Evolutionary conservation across 35 echinoderm and acorn worm species (phyloP), one percentile per base, ranked within the genome.

Genomic region (Anneissia japonica): DNA sequence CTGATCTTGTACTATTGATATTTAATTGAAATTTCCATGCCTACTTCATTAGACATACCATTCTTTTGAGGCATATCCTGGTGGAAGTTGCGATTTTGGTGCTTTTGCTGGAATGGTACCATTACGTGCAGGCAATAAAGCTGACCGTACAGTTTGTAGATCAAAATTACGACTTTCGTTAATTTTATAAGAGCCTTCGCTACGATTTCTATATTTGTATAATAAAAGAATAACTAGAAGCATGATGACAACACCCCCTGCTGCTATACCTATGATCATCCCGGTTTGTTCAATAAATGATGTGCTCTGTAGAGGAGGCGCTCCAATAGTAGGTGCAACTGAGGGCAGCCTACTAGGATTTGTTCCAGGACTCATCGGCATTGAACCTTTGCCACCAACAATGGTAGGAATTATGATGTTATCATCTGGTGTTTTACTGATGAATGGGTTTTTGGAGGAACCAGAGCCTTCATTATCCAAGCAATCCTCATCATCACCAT

Each of bases 141-240:
- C 81, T 13, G 94, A 87, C 30, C 91, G 87, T 34, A 91, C 93
- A 0, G 91, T 91, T 74, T 93, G 89, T 31, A 87, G 77, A 72
- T 91, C 89, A 78, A 94, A 99, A 46, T 99, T 99, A 29, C 96
- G 81, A 80, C 96, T 99, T 84, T 99, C 96, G 81, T 99, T 93
- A 36, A 99, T 99, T 72, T 91, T 93, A 76, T 99, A 99, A 28
- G 96, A 99, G 38, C 96, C 96, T 77, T 99, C 96, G 75, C 94
- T 99, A 26, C 92, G 82, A 90, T 99, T 99, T 34, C 92, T 90
- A 88, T 87, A 99, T 74, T 93, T 99, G 81, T 97, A 97, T 30
- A 97, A 76, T 75, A 85, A 84, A 26, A 93, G 35, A 35, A 97
- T 86, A 39, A 97, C 40, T 11, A 97, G 78, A 39, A 97, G 73